Percentiles rank a stretch among this genome's conserved stretches.
phyloP scores from a whole-genome alignment of 37 sponge, comb jelly and placozoan genomes.

The Beroe forskalii region DNA sequence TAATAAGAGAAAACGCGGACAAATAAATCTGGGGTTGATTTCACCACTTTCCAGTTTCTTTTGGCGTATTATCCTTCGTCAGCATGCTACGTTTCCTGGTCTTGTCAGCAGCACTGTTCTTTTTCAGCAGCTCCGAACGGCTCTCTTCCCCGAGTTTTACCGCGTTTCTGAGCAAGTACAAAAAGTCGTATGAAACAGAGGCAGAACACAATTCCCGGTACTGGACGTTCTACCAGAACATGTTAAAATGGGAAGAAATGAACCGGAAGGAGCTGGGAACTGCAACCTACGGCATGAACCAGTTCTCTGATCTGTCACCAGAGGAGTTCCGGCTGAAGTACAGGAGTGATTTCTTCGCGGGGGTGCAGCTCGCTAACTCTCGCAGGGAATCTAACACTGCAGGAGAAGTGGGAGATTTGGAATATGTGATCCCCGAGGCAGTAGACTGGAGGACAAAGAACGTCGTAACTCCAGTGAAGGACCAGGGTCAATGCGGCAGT shows the following conservation, averaged over 20 bases:
- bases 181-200: conserved; percentile 10
- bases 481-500: conserved; percentile 69
- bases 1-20: too few species aligned
- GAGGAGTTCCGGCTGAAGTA: conserved; percentile 20
- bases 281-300: conserved; percentile 44
- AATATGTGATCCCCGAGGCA: too few species aligned
- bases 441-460: conserved; percentile 47
- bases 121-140: not conserved
- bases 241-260: conserved; percentile 30
- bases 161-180: not conserved
- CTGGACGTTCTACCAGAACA: conserved; percentile 60
- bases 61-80: not conserved
- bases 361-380: not conserved
- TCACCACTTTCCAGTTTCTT: too few species aligned
- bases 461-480: conserved; percentile 73
- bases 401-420: not conserved
- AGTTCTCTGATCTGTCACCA: conserved; percentile 26
- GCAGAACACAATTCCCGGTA: conserved; percentile 54
- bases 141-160: not conserved
- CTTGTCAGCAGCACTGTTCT: not conserved
- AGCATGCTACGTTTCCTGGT: not conserved
- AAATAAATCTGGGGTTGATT: too few species aligned
- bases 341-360: not conserved
- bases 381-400: not conserved
- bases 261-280: conserved; percentile 39